phyloP scores from a whole-genome alignment of 2,797 vertebrate species.

The Sylvia borin region DNA sequence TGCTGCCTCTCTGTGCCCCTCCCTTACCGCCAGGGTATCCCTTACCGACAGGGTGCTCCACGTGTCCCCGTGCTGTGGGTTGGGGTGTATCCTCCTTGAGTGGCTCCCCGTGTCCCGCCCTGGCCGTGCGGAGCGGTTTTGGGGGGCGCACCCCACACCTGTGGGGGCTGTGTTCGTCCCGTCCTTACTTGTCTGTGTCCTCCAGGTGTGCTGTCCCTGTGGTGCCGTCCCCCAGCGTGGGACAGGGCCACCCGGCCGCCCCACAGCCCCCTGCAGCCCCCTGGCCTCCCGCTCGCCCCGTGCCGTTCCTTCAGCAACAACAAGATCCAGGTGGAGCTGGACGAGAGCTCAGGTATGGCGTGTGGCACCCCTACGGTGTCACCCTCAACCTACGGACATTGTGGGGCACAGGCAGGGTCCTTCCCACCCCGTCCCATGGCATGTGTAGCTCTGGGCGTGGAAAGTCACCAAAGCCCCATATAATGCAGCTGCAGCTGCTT shows the following conservation, averaged over 20 bases:
- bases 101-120: not conserved
- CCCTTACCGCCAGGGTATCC: no score
- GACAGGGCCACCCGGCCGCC: not conserved
- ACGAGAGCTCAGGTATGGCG: constrained; percentile 15
- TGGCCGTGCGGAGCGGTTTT: not conserved
- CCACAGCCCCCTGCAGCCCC: not conserved
- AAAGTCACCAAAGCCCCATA: not conserved
- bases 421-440: fast-evolving
- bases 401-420: not conserved
- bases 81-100: no score
- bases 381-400: fast-evolving
- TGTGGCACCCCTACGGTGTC: not conserved
- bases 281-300: fast-evolving
- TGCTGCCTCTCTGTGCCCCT: not conserved
- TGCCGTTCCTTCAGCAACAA: constrained; percentile 44
- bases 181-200: not conserved
- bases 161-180: fast-evolving
- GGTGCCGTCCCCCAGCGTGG: fast-evolving
- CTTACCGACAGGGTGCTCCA: no score
- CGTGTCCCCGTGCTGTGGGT: no score
- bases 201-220: not conserved
- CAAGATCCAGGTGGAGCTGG: constrained; percentile 57
- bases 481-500: not conserved
- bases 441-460: fast-evolving
- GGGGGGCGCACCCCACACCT: not conserved